Conservation (phyloP, 2,888 invertebrate species). For the Mimachlamys varia region DNA sequence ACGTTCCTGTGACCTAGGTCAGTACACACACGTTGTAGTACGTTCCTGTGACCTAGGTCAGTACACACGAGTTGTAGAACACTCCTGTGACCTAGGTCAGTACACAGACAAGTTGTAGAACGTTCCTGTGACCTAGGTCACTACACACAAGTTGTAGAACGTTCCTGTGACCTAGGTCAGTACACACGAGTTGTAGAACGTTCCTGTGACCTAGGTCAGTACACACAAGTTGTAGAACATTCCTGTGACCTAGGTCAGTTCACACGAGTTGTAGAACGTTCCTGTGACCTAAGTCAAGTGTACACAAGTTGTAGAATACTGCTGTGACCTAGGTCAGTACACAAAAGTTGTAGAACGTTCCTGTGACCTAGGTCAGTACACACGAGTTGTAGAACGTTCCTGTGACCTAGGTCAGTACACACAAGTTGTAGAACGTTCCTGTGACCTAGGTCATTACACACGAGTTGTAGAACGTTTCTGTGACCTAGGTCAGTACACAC, state of each 20-base stretch:
- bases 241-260: constrained; percentile 68
- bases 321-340: constrained; percentile 67
- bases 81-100: constrained; percentile 67
- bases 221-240: too few relatives aligned
- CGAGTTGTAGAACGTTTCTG: too few relatives aligned
- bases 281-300: too few relatives aligned
- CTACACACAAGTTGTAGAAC: constrained; percentile 22
- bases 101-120: not conserved
- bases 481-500: constrained; percentile 67
- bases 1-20: constrained; percentile 65
- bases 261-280: too few relatives aligned
- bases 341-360: too few relatives aligned
- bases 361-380: constrained; percentile 67
- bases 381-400: too few relatives aligned
- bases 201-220: constrained; percentile 67
- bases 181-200: not conserved
- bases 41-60: constrained; percentile 65
- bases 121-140: constrained; percentile 65
- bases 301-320: too few relatives aligned
- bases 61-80: constrained; percentile 26
- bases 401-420: constrained; percentile 67
- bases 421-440: too few relatives aligned
- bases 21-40: constrained; percentile 34
- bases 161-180: constrained; percentile 67
- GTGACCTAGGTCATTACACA: constrained; percentile 67